Evolutionary conservation across 2,113 vertebrate genomes (phyloP).

Genomic region (Phyllopteryx taeniolatus): DNA sequence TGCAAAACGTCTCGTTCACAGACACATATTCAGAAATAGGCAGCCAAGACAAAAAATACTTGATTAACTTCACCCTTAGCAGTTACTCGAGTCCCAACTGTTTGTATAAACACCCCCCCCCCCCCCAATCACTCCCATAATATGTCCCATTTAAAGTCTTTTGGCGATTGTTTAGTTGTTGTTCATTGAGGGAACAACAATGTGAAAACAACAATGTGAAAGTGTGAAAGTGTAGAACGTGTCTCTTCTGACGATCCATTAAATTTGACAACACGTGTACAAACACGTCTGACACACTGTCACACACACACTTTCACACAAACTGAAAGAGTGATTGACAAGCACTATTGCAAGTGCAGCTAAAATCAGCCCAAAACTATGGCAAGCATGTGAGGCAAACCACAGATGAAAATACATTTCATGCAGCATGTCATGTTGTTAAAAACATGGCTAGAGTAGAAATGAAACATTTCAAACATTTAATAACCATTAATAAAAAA

Average conservation of each 20-base stretch:
- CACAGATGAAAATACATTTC: neutral
- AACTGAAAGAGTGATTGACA: slow-evolving; percentile 22
- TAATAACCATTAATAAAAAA: too few species aligned
- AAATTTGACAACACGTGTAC: slow-evolving; percentile 41
- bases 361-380: slow-evolving; percentile 34
- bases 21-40: too few species aligned
- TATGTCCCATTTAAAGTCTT: too few species aligned
- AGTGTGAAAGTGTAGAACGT: neutral
- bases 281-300: slow-evolving; percentile 31
- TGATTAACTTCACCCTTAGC: too few species aligned
- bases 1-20: too few species aligned
- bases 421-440: neutral
- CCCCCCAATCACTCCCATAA: too few species aligned
- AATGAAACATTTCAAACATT: slow-evolving; percentile 10
- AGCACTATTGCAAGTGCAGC: slow-evolving; percentile 25
- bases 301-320: slow-evolving; percentile 9
- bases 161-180: neutral
- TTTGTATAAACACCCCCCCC: too few species aligned
- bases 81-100: too few species aligned
- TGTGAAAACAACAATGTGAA: neutral
- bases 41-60: too few species aligned
- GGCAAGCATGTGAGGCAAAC: slow-evolving; percentile 7
- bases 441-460: neutral
- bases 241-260: slow-evolving; percentile 20
- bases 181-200: neutral